phyloP scores from a whole-genome alignment of 2,113 vertebrate species.

The Vulpes lagopus region DNA sequence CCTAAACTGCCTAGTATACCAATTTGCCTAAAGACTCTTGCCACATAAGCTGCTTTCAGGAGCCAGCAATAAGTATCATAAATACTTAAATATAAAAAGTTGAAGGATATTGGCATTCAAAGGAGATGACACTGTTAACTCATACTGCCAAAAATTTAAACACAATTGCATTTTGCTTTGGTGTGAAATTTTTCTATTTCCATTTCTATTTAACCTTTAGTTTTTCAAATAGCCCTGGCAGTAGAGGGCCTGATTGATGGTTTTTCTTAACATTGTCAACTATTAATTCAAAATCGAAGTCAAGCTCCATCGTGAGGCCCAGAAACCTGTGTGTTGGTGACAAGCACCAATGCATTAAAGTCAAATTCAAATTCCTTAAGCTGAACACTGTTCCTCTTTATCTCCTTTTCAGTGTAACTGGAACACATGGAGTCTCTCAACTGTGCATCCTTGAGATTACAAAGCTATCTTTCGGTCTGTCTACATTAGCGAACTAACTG shows the following conservation, averaged over 20 bases:
- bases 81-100: background rate
- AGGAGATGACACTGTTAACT: background rate
- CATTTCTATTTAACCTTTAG: background rate
- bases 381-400: background rate
- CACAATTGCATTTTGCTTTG: background rate
- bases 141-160: background rate
- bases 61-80: background rate
- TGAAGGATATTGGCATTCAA: background rate
- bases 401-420: background rate
- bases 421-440: background rate
- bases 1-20: slow-evolving; percentile 1
- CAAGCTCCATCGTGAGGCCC: background rate
- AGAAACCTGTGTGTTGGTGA: background rate
- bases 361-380: background rate
- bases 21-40: background rate
- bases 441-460: background rate
- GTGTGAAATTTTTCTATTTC: slow-evolving; percentile 19
- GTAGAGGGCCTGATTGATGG: background rate
- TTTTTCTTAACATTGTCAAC: background rate
- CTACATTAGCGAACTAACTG: background rate
- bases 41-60: background rate
- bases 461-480: background rate
- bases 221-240: background rate
- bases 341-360: background rate
- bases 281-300: slow-evolving; percentile 15